A percentile compares a stretch with the other conserved stretches of the same genome.
phyloP scores from a whole-genome alignment of 2,797 vertebrate genomes.

The Aselliscus stoliczkanus region DNA sequence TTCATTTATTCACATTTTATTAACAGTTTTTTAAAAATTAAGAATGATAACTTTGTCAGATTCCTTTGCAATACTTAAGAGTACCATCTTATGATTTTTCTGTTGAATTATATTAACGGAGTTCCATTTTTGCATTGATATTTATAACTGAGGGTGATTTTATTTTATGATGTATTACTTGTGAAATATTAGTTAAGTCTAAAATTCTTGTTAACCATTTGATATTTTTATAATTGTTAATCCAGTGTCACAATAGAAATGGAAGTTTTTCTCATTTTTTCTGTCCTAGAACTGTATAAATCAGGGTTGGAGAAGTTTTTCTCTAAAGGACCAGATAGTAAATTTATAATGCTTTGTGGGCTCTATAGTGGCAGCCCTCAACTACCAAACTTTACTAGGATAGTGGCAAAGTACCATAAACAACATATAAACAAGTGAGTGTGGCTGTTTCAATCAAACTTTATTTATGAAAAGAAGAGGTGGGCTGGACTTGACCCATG shows the following conservation, averaged over 20 bases:
- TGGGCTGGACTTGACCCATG: not conserved
- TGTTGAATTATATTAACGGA: not conserved
- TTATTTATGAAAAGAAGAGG: too few relatives aligned
- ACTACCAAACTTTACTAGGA: not conserved
- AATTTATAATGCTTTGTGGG: too few relatives aligned
- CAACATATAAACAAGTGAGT: not conserved
- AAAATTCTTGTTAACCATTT: not conserved
- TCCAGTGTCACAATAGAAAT: not conserved
- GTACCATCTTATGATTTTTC: not conserved
- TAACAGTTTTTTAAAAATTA: not conserved
- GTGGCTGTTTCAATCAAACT: not conserved
- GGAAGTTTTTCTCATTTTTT: not conserved
- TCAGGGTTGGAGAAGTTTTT: not conserved
- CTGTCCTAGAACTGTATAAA: not conserved
- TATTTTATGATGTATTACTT: not conserved
- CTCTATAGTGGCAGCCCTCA: not conserved
- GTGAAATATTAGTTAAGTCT: not conserved
- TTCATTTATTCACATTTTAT: not conserved
- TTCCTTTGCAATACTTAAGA: not conserved
- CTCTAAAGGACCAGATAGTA: too few relatives aligned
- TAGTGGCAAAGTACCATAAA: not conserved
- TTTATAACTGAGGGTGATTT: not conserved
- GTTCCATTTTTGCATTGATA: not conserved
- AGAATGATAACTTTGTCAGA: not conserved
- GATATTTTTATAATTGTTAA: not conserved